A percentile compares a stretch with the other conserved stretches of the same genome.
These are phyloP conservation scores for Papilio gigon DNA, from an alignment of 2,888 invertebrate species.

Conservation along the genomic window DNA sequence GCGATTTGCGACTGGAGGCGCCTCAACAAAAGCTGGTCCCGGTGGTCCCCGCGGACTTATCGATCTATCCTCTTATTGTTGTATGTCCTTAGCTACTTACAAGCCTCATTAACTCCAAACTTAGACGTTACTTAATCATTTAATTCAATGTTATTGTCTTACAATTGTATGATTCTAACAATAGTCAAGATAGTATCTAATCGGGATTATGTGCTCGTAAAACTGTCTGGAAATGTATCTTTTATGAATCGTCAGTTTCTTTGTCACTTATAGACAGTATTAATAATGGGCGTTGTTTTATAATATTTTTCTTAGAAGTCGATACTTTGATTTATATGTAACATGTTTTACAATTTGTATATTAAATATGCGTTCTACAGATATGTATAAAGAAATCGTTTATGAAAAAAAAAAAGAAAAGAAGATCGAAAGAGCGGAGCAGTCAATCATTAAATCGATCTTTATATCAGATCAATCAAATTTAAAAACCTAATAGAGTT, in stretches of 20 bases:
- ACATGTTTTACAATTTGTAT: conserved; percentile 27
- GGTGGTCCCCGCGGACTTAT: conserved; percentile 73
- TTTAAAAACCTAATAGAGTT: conserved; percentile 79
- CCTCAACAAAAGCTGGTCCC: conserved; percentile 75
- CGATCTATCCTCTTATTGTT: conserved; percentile 65
- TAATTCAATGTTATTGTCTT: conserved; percentile 38
- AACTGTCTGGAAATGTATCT: not conserved
- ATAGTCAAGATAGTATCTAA: not conserved
- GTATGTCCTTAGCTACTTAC: conserved; percentile 48
- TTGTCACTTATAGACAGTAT: too few species aligned
- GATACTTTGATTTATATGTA: not conserved
- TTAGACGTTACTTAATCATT: conserved; percentile 34
- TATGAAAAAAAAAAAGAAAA: conserved; percentile 71
- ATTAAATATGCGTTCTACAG: conserved; percentile 63
- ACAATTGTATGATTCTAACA: conserved; percentile 44
- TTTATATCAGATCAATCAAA: conserved; percentile 82
- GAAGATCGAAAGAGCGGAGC: conserved; percentile 66
- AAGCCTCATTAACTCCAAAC: conserved; percentile 40
- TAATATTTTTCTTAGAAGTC: not conserved
- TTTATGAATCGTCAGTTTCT: not conserved
- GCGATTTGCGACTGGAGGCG: conserved; percentile 75
- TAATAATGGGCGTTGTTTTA: not conserved
- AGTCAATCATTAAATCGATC: conserved; percentile 79
- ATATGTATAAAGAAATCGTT: conserved; percentile 71
- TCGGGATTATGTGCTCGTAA: not conserved